Percentiles rank a stretch among this genome's conserved stretches.
Conservation (phyloP, 1,140 invertebrate species). For the Eumeta japonica region DNA sequence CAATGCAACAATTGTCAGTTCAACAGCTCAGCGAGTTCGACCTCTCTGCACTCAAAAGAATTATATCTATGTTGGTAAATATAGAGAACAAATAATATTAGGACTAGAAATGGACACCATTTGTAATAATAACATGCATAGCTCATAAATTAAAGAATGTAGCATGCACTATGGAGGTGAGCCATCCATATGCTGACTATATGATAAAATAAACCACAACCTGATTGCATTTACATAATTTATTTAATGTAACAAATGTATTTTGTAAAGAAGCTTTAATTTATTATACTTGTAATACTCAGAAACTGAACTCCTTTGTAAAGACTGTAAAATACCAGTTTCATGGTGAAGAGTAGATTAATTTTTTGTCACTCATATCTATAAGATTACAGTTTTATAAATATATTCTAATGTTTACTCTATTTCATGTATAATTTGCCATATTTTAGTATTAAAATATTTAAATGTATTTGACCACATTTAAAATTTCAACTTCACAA, state of each 20-base stretch:
- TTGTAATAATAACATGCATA: constrained; percentile 84
- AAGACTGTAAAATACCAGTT: constrained; percentile 50
- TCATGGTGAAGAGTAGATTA: no score
- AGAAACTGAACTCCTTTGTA: constrained; percentile 41
- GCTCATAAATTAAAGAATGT: constrained; percentile 87
- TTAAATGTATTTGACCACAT: no score
- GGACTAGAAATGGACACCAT: constrained; percentile 77
- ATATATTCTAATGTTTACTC: no score
- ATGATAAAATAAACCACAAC: constrained; percentile 41
- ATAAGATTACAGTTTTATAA: no score
- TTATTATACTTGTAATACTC: constrained; percentile 55
- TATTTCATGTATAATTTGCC: no score
- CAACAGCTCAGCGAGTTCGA: constrained; percentile 87
- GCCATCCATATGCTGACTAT: constrained; percentile 58
- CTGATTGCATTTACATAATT: constrained; percentile 54
- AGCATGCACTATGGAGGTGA: constrained; percentile 83
- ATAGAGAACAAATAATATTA: constrained; percentile 86
- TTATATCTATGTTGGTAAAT: constrained; percentile 93
- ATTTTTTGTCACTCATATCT: no score
- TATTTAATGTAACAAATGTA: constrained; percentile 46
- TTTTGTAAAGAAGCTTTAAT: constrained; percentile 56
- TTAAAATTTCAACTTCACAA: no score
- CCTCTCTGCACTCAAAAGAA: constrained; percentile 87
- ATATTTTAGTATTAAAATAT: no score
- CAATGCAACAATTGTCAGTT: constrained; percentile 87